Base-by-base conservation (phyloP, 2,888 invertebrate species). In the Chloroclystis v-ata region DNA sequence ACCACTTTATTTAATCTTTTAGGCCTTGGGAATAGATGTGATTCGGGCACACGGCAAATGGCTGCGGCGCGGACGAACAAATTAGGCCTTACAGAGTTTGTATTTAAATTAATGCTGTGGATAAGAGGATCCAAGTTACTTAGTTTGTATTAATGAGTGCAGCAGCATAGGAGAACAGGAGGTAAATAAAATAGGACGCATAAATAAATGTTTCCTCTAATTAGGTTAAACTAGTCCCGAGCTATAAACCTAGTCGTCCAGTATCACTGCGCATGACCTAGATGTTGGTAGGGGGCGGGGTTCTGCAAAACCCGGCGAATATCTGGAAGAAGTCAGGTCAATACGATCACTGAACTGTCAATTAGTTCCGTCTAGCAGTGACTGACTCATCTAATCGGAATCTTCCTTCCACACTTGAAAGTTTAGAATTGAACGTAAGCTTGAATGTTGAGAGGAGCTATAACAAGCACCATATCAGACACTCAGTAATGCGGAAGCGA, bases 191-290 rank as follows among this genome's bases (percentile, higher is more conserved):
- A 49, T 10, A 47, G 33, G 43, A 14, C 43, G 24, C 29, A 32
- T 12, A 43, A 44, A 32, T 40, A 32, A 29, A 20, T 35, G 12
- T 38, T 37, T 37, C 26, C 13, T 48, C 38, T 46, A 52, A 53
- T 56, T 56, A 53, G 57, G 56, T 53, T 56, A 57, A 47, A 52
- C 53, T 53, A 46, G 37, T 47, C 49, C 49, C 48, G 47, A 52
- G 50, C 41, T 47, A 52, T 63, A 66, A 61, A 61, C 63, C 58
- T 56, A 62, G 65, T 54, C 59, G 65, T 54, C 59, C 60, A 63
- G 56, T 65, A 61, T 69, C 64, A 70, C 65, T 74, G 76, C 77
- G 67, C 61, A 60, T 76, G 75, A 72, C 78, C 75, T 75, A 72
- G 70, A 69, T 74, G 69, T 66, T 65, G 60, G 60, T 60, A 65